Conservation (phyloP, 2,113 vertebrate species). For the Anser brachyrhynchus region DNA sequence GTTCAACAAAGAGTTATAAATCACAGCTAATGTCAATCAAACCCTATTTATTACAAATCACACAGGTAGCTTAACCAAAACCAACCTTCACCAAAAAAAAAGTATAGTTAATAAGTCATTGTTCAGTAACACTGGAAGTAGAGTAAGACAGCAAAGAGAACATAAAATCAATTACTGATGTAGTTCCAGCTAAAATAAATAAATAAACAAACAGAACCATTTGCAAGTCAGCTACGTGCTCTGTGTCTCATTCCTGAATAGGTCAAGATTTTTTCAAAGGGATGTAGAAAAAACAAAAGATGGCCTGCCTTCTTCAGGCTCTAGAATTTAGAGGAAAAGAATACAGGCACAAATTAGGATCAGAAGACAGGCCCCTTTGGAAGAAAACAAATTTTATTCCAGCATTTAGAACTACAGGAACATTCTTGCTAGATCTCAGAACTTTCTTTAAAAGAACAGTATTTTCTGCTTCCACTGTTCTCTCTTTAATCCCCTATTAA, state of each 20-base stretch:
- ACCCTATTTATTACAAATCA: not conserved
- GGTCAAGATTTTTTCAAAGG: constrained; percentile 10
- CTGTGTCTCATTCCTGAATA: constrained; percentile 12
- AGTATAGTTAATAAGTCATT: not conserved
- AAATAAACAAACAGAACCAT: constrained; percentile 11
- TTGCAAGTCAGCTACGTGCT: constrained; percentile 10
- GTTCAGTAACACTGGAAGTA: not conserved
- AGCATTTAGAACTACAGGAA: not conserved
- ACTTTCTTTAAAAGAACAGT: not conserved
- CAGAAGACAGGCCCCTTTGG: not conserved
- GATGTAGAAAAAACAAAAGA: not conserved
- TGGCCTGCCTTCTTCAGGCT: constrained; percentile 34
- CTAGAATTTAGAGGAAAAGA: constrained; percentile 32
- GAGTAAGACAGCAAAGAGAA: not conserved
- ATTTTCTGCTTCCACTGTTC: not conserved
- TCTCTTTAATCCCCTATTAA: not conserved
- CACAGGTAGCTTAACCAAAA: not conserved
- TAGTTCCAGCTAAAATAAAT: not conserved
- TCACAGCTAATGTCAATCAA: not conserved
- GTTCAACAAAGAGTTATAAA: not conserved
- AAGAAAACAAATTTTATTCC: not conserved
- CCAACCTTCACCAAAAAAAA: not conserved
- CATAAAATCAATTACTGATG: not conserved
- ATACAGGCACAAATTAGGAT: not conserved
- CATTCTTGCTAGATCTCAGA: not conserved